Percentiles rank a stretch among this genome's conserved stretches.
These are phyloP conservation scores for Chlamydotis undulata DNA, from an alignment of 2,113 vertebrate species.

Conservation along the genomic window DNA sequence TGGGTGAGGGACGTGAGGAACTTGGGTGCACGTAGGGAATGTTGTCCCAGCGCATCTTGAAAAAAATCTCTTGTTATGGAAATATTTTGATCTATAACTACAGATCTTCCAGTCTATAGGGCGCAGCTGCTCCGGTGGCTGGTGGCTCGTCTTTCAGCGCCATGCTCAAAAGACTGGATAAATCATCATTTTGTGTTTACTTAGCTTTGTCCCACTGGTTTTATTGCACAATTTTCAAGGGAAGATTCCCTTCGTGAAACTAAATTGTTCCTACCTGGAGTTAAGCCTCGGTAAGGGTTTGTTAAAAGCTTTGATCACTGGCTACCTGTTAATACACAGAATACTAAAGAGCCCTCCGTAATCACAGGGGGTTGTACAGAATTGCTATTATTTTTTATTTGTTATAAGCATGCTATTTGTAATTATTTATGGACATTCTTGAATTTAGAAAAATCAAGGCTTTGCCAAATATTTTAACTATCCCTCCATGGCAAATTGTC, in stretches of 20 bases:
- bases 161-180: neutral
- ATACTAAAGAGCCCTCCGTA: conserved; percentile 29
- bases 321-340: conserved; percentile 69
- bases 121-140: neutral
- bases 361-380: conserved; percentile 23
- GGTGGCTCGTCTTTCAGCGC: neutral
- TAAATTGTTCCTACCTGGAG: neutral
- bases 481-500: conserved; percentile 76
- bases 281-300: neutral
- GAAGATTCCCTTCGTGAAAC: neutral
- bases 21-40: neutral
- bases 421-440: conserved; percentile 78
- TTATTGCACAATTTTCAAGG: neutral
- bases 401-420: conserved; percentile 71
- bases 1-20: neutral
- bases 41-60: neutral
- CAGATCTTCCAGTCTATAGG: neutral
- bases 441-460: conserved; percentile 77
- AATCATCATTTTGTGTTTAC: neutral
- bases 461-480: conserved; percentile 82
- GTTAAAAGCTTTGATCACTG: conserved; percentile 33
- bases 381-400: conserved; percentile 72
- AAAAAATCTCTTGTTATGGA: neutral
- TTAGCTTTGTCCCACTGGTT: neutral
- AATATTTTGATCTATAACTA: neutral